Evolutionary conservation across 2,113 vertebrate species (phyloP).

Genomic region (Corythaixoides concolor): DNA sequence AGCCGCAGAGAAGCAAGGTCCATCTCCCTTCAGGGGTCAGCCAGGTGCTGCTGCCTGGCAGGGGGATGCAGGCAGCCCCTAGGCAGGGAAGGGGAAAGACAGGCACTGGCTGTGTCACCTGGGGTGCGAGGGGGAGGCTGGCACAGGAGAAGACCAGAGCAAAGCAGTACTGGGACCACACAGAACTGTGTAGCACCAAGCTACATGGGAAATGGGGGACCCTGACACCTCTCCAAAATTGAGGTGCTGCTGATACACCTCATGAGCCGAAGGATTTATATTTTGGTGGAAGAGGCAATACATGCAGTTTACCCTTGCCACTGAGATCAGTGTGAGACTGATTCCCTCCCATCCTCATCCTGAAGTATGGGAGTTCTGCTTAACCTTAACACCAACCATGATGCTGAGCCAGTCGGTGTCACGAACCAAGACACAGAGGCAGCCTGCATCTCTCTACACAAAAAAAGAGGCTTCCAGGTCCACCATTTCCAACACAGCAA

Average conservation of each 20-base stretch:
- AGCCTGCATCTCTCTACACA: background rate
- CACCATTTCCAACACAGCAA: background rate
- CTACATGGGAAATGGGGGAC: background rate
- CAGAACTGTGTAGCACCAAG: fast-evolving
- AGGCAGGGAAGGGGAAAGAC: background rate
- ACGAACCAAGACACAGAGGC: background rate
- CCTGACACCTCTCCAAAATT: background rate
- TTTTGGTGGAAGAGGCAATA: background rate
- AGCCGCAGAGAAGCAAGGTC: background rate
- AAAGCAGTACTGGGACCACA: background rate
- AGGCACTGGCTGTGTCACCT: background rate
- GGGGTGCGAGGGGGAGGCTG: background rate
- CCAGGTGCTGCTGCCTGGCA: background rate
- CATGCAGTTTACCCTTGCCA: background rate
- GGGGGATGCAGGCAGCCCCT: background rate
- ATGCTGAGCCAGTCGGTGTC: background rate
- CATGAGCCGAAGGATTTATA: background rate
- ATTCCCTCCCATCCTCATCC: background rate
- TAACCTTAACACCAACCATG: background rate
- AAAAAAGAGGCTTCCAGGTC: background rate
- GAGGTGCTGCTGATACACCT: background rate
- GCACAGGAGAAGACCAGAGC: background rate
- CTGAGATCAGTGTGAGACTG: background rate
- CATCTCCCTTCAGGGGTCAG: background rate
- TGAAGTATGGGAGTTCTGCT: background rate